Conservation (phyloP, 2,797 vertebrate genomes). For the Mallotus villosus region DNA sequence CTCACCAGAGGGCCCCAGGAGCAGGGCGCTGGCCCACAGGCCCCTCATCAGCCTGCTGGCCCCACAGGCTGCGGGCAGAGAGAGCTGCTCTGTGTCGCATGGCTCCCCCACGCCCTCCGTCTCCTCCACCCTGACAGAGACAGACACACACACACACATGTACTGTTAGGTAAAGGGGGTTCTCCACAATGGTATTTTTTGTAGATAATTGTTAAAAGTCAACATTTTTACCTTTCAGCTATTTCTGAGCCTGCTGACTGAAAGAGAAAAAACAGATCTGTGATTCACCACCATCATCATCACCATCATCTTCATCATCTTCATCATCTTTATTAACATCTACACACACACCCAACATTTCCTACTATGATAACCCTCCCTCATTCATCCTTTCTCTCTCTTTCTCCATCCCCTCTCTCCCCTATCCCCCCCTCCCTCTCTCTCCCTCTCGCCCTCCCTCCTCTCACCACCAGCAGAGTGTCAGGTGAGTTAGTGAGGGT, state of each 20-base stretch:
- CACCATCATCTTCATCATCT: not conserved
- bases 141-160: conserved; percentile 16
- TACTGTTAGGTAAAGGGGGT: too few relatives aligned
- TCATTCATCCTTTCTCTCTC: too few relatives aligned
- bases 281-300: not conserved
- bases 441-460: not conserved
- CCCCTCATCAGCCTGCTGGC: conserved; percentile 85
- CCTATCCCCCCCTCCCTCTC: not conserved
- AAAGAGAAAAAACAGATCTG: conserved; percentile 46
- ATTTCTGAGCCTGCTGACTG: conserved; percentile 83
- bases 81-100: conserved; percentile 87
- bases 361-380: too few relatives aligned
- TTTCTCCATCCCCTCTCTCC: too few relatives aligned
- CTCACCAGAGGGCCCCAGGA: conserved; percentile 81
- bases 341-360: too few relatives aligned
- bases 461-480: conserved; percentile 82
- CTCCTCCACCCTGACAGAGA: conserved; percentile 80
- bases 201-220: too few relatives aligned
- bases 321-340: too few relatives aligned
- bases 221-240: conserved; percentile 80
- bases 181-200: too few relatives aligned
- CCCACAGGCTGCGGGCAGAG: conserved; percentile 79
- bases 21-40: conserved; percentile 84
- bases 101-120: conserved; percentile 89
- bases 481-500: conserved; percentile 83